phyloP scores from a whole-genome alignment of 1,140 invertebrate genomes.

The Himalopsyche phryganea region DNA sequence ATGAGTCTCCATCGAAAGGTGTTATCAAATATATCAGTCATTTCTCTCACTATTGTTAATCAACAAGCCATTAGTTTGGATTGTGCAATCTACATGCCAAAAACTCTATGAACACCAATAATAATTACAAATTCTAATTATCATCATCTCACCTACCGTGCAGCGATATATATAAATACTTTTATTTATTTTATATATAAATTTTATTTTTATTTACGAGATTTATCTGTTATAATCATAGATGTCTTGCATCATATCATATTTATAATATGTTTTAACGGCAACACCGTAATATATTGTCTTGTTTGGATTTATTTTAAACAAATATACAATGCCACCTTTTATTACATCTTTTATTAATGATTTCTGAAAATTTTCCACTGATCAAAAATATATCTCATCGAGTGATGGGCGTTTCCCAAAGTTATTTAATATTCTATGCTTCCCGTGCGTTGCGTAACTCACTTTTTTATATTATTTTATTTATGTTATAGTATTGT shows the following conservation, averaged over 20 bases:
- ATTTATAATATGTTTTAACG: constrained; percentile 18
- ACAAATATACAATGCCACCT: constrained; percentile 26
- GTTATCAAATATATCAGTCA: neutral
- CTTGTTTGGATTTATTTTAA: constrained; percentile 22
- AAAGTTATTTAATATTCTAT: constrained; percentile 12
- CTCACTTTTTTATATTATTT: constrained; percentile 13
- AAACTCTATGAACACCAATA: constrained; percentile 15
- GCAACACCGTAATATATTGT: constrained; percentile 12
- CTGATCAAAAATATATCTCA: neutral
- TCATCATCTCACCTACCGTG: constrained; percentile 8
- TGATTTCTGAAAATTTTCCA: neutral
- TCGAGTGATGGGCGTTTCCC: neutral
- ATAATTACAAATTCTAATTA: constrained; percentile 21
- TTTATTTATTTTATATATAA: constrained; percentile 36
- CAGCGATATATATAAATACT: constrained; percentile 28
- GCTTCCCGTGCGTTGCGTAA: constrained; percentile 3
- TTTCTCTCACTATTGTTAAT: constrained; percentile 4
- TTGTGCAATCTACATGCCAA: constrained; percentile 33
- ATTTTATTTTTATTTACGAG: constrained; percentile 32
- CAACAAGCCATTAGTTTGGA: constrained; percentile 12
- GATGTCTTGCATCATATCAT: constrained; percentile 12
- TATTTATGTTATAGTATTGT: constrained; percentile 25
- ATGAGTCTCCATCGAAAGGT: neutral
- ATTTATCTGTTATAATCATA: constrained; percentile 24
- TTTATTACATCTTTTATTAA: constrained; percentile 19